Conservation (phyloP, 2,888 invertebrate genomes). For the Apomyelois bistriatella region DNA sequence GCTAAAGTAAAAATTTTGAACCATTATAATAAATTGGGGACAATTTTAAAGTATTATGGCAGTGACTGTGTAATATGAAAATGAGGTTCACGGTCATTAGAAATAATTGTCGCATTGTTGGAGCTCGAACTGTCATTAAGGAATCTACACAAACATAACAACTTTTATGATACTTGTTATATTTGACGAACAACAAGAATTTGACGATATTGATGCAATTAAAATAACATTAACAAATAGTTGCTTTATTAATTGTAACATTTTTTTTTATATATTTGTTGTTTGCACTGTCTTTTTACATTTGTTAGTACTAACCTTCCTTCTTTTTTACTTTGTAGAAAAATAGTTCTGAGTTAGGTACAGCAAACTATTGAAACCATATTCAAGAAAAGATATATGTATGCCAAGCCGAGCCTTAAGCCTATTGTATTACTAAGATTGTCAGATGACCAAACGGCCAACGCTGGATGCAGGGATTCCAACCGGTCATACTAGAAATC, state of each 20-base stretch:
- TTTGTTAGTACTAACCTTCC: too few relatives aligned
- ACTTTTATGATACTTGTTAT: constrained; percentile 5
- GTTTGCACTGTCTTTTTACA: too few relatives aligned
- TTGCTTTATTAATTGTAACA: not conserved
- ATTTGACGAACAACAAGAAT: not conserved
- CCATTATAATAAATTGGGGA: not conserved
- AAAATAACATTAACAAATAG: not conserved
- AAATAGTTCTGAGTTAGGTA: too few relatives aligned
- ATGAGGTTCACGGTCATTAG: constrained; percentile 41
- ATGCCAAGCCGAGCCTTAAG: too few relatives aligned
- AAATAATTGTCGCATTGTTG: constrained; percentile 26
- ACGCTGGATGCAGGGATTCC: too few relatives aligned
- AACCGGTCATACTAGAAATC: too few relatives aligned
- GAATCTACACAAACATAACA: constrained; percentile 22
- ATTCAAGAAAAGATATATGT: too few relatives aligned
- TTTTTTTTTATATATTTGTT: too few relatives aligned
- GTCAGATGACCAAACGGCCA: too few relatives aligned
- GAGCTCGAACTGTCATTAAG: constrained; percentile 30
- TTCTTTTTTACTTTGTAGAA: too few relatives aligned
- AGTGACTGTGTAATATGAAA: constrained; percentile 31
- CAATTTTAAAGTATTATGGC: constrained; percentile 15
- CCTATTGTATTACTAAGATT: too few relatives aligned
- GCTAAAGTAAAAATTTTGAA: not conserved
- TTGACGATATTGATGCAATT: not conserved
- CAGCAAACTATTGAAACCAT: too few relatives aligned